A percentile compares a stretch with the other conserved stretches of the same genome.
phyloP scores from a whole-genome alignment of 2,113 vertebrate species.

The Percina caprodes region DNA sequence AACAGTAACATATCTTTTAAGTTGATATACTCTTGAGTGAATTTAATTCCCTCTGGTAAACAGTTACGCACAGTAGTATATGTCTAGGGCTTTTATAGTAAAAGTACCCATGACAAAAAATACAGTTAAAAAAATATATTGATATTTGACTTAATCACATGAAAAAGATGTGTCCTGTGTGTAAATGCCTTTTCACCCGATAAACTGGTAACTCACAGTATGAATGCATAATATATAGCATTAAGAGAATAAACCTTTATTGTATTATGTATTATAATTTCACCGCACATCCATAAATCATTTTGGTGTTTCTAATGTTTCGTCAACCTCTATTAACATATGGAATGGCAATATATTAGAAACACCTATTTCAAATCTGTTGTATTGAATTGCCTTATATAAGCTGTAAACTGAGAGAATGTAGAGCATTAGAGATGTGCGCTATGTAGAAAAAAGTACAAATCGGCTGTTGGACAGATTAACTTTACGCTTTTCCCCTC shows the following conservation, averaged over 20 bases:
- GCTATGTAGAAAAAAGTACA: neutral
- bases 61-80: no score
- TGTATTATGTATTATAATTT: neutral
- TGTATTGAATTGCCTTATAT: neutral
- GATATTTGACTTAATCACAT: no score
- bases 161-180: no score
- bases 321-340: neutral
- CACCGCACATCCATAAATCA: neutral
- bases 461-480: slow-evolving; percentile 7
- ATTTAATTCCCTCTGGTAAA: no score
- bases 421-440: neutral
- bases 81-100: no score
- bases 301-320: neutral
- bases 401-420: neutral
- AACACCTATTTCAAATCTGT: neutral
- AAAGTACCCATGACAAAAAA: no score
- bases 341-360: neutral
- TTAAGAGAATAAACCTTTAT: neutral
- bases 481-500: slow-evolving; percentile 30
- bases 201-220: neutral
- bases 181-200: no score
- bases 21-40: no score
- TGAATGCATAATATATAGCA: neutral
- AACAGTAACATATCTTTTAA: no score
- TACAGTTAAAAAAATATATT: no score